These are phyloP conservation scores for Aplysia californica DNA, from an alignment of 1,140 invertebrate species.

Conservation along the genomic window DNA sequence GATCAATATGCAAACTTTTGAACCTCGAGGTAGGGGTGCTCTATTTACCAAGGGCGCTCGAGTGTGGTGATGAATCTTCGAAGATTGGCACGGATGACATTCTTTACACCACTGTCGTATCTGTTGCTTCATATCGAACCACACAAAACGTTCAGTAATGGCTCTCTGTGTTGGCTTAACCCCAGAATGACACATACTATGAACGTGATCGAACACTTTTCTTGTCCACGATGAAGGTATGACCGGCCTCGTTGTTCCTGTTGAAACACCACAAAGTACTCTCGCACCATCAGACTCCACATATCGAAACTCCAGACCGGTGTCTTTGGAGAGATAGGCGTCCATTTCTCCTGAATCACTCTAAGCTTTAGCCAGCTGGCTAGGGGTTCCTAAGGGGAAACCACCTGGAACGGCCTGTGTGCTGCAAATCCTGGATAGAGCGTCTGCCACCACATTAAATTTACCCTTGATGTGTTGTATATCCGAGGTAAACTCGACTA, in stretches of 20 bases:
- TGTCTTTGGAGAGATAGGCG: too few species aligned
- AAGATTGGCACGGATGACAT: constrained; percentile 1
- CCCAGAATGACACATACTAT: not conserved
- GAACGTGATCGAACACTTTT: not conserved
- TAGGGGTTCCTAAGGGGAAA: not conserved
- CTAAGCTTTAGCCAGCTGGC: not conserved
- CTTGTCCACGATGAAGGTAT: not conserved
- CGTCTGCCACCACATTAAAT: not conserved
- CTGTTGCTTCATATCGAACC: constrained; percentile 12
- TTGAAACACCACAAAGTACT: not conserved
- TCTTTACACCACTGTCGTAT: too few species aligned
- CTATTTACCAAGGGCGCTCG: not conserved
- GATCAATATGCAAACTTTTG: constrained; percentile 69
- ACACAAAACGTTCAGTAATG: constrained; percentile 10
- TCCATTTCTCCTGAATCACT: not conserved
- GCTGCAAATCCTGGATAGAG: not conserved
- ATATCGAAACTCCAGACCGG: not conserved
- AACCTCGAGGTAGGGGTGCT: constrained; percentile 35
- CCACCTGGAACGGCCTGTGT: too few species aligned
- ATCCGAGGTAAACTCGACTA: not conserved
- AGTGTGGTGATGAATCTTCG: constrained; percentile 4
- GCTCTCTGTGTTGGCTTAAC: not conserved
- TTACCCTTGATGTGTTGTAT: not conserved
- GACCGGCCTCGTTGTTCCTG: not conserved
- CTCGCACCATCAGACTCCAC: not conserved